A percentile compares a stretch with the other conserved stretches of the same genome.
Evolutionary conservation across 2,888 invertebrate genomes (phyloP).

Genomic region (Calameuta pallipes): DNA sequence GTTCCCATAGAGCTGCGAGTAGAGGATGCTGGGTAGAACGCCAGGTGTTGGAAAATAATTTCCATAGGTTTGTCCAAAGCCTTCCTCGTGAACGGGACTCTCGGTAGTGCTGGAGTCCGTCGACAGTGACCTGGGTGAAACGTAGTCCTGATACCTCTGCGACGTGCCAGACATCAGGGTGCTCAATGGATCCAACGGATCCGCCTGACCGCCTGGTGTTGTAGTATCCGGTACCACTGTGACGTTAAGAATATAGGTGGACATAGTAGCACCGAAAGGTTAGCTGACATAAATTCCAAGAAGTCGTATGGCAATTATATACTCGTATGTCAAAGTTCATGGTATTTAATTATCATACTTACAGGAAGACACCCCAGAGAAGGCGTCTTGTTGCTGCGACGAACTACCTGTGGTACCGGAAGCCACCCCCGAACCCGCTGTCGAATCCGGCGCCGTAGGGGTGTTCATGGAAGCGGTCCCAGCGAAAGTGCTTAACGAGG

Average conservation of each 20-base stretch:
- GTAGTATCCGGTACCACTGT: slow-evolving; percentile 84
- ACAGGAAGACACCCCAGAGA: slow-evolving; percentile 61
- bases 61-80: slow-evolving; percentile 71
- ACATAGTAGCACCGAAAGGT: not conserved
- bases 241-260: not conserved
- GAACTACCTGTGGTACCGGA: slow-evolving; percentile 47
- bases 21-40: slow-evolving; percentile 84
- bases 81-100: slow-evolving; percentile 84
- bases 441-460: slow-evolving; percentile 59
- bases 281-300: not conserved
- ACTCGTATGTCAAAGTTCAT: not conserved
- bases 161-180: slow-evolving; percentile 54
- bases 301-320: not conserved
- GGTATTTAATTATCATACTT: slow-evolving; percentile 30
- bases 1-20: slow-evolving; percentile 83
- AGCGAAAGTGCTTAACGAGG: slow-evolving; percentile 56
- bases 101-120: slow-evolving; percentile 87
- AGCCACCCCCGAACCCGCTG: slow-evolving; percentile 56
- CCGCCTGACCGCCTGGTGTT: slow-evolving; percentile 63
- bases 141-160: slow-evolving; percentile 63
- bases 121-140: slow-evolving; percentile 78
- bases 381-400: slow-evolving; percentile 57
- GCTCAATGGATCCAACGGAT: slow-evolving; percentile 57
- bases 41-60: slow-evolving; percentile 75
- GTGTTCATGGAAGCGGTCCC: slow-evolving; percentile 58